These are phyloP conservation scores for Triplophysa rosa DNA, from an alignment of 2,113 vertebrate genomes.

Conservation along the genomic window DNA sequence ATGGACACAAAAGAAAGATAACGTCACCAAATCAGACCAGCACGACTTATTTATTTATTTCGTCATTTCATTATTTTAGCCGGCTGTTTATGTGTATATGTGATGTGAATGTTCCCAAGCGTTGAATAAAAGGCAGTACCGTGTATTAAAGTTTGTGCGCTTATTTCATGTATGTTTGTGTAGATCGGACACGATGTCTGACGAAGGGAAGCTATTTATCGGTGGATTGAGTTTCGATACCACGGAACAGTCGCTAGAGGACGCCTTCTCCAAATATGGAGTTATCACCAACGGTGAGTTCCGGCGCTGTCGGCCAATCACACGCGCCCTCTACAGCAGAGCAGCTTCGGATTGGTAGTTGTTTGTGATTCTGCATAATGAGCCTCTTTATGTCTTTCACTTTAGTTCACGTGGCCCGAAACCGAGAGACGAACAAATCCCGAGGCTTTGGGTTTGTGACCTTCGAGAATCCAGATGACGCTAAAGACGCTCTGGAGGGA, in stretches of 20 bases:
- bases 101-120: too few species aligned
- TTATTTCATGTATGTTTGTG: neutral
- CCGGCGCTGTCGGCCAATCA: neutral
- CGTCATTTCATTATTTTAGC: rapidly evolving
- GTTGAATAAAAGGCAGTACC: too few species aligned
- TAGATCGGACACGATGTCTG: conserved; percentile 80
- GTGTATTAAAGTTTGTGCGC: neutral
- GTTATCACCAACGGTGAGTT: conserved; percentile 87
- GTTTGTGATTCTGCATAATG: neutral
- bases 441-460: conserved; percentile 97
- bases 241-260: conserved; percentile 87
- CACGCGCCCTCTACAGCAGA: neutral
- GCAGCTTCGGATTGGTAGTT: neutral
- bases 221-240: conserved; percentile 96
- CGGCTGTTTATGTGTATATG: neutral
- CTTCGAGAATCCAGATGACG: conserved; percentile 92
- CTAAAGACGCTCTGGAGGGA: conserved; percentile 91
- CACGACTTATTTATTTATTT: rapidly evolving
- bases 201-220: conserved; percentile 94
- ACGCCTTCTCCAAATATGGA: conserved; percentile 94
- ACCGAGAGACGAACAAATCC: conserved; percentile 91
- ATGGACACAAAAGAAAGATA: too few species aligned
- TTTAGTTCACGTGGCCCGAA: conserved; percentile 93
- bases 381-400: neutral
- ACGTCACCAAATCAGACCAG: neutral